These are phyloP conservation scores for Pyrrhosoma nymphula DNA, from an alignment of 2,888 invertebrate genomes.

Conservation along the genomic window DNA sequence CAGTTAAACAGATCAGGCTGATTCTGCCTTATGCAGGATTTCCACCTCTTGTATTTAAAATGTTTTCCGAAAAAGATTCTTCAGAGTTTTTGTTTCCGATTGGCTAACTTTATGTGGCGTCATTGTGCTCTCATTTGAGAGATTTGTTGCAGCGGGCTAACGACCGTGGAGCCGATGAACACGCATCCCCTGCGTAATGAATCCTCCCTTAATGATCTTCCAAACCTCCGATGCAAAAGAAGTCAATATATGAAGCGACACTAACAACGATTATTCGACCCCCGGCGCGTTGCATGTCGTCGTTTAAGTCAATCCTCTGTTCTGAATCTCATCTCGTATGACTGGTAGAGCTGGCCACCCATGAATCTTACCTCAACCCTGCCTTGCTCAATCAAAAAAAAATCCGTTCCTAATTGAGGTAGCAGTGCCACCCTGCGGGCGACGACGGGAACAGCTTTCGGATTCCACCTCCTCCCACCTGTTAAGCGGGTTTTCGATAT, in stretches of 20 bases:
- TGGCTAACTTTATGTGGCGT: not conserved
- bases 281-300: not conserved
- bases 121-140: not conserved
- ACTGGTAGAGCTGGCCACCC: not conserved
- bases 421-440: not conserved
- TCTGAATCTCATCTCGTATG: not conserved
- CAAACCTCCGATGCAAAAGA: not conserved
- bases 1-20: not conserved
- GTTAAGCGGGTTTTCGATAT: slow-evolving; percentile 37
- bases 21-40: not conserved
- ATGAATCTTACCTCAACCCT: too few species aligned
- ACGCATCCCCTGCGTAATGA: not conserved
- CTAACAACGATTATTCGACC: not conserved
- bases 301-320: not conserved
- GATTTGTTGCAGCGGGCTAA: not conserved
- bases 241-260: not conserved
- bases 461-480: slow-evolving; percentile 5
- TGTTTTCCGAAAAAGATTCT: not conserved
- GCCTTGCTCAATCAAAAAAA: not conserved
- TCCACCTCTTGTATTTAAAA: not conserved
- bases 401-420: slow-evolving; percentile 35
- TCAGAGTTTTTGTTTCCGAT: not conserved
- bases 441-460: not conserved
- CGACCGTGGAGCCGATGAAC: not conserved
- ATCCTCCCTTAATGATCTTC: not conserved